Evolutionary conservation across 2,888 invertebrate genomes (phyloP).

Genomic region (Cantharis lateralis): DNA sequence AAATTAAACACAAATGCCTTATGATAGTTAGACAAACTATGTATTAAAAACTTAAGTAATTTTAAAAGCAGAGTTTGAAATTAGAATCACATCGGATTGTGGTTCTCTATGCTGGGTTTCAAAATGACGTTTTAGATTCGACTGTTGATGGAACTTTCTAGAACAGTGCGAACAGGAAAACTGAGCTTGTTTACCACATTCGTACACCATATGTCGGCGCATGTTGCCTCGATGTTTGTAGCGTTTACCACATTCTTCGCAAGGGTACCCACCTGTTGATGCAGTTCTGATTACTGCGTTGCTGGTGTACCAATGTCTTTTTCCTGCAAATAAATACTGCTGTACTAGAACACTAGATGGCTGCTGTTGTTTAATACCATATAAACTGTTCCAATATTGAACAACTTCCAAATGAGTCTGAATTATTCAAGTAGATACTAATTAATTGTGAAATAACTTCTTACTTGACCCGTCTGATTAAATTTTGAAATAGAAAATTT

Average conservation of each 20-base stretch:
- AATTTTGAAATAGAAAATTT: not conserved
- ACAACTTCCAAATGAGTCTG: not conserved
- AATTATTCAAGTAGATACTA: not conserved
- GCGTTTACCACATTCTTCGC: constrained; percentile 77
- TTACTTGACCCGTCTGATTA: not conserved
- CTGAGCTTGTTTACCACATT: constrained; percentile 70
- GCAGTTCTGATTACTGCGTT: constrained; percentile 3
- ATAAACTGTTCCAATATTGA: not conserved
- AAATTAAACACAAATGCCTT: not conserved
- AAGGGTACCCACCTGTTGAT: constrained; percentile 51
- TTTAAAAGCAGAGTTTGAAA: constrained; percentile 12
- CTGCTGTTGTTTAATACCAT: constrained; percentile 1
- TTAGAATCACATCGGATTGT: not conserved
- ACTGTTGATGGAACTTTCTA: constrained; percentile 63
- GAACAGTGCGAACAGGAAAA: constrained; percentile 69
- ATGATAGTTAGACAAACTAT: not conserved
- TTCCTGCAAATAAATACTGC: constrained; percentile 56
- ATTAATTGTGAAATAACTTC: not conserved
- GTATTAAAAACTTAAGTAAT: constrained; percentile 4
- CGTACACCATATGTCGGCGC: constrained; percentile 74
- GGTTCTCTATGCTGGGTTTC: constrained; percentile 42
- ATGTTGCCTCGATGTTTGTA: constrained; percentile 82
- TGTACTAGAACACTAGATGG: constrained; percentile 41
- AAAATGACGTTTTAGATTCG: constrained; percentile 55
- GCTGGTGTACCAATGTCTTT: constrained; percentile 34